Conservation (phyloP, 2,888 invertebrate genomes). For the Augochlorella aurata region DNA sequence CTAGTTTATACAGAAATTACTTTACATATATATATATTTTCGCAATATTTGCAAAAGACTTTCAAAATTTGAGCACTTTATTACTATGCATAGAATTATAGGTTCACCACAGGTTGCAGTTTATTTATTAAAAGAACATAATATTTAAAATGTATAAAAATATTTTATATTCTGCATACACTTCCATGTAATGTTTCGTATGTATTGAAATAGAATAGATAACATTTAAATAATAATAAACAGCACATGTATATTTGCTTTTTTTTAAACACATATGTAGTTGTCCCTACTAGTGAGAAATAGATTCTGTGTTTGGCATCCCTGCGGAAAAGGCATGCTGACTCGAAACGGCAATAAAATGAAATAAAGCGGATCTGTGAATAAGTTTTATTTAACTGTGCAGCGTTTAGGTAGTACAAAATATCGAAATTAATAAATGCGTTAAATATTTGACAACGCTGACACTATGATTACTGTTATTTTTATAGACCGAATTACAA, state of each 20-base stretch:
- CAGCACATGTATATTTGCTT: constrained; percentile 4
- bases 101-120: not conserved
- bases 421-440: constrained; percentile 51
- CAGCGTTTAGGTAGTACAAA: constrained; percentile 59
- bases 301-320: constrained; percentile 47
- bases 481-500: constrained; percentile 49
- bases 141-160: not conserved
- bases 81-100: not conserved
- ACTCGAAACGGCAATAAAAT: constrained; percentile 66
- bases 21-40: not conserved
- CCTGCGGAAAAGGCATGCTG: constrained; percentile 66
- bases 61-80: not conserved
- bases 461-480: constrained; percentile 55
- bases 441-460: constrained; percentile 25
- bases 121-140: not conserved
- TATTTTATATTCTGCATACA: not conserved
- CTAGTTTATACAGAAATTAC: not conserved
- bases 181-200: not conserved
- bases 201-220: not conserved
- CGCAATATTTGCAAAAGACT: not conserved
- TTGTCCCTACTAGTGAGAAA: constrained; percentile 42
- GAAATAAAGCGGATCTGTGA: constrained; percentile 64
- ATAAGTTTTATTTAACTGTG: constrained; percentile 57
- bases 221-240: not conserved
- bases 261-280: not conserved